Evolutionary conservation across 2,888 invertebrate genomes (phyloP).

Genomic region (Lepeophtheirus nordmannii): DNA sequence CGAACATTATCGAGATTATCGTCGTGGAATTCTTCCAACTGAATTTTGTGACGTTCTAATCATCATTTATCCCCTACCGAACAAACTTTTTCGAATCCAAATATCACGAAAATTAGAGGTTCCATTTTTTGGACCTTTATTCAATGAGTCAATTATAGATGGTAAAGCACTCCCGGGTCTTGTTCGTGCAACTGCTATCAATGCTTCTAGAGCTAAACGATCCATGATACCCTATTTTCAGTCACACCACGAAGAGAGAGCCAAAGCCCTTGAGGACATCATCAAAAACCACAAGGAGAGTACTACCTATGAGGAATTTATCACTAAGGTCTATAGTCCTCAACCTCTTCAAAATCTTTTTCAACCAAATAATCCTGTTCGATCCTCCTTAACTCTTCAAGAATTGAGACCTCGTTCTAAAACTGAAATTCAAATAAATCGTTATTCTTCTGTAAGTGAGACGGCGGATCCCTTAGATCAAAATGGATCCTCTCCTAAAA

Average conservation of each 20-base stretch:
- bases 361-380: background rate
- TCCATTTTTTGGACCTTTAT: constrained; percentile 86
- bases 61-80: constrained; percentile 74
- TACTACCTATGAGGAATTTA: constrained; percentile 77
- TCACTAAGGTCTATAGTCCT: constrained; percentile 38
- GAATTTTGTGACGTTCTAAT: constrained; percentile 98
- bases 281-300: constrained; percentile 68
- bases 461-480: constrained; percentile 31
- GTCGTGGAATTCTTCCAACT: constrained; percentile 89
- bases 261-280: constrained; percentile 65
- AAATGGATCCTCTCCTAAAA: constrained; percentile 49
- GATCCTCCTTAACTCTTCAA: background rate
- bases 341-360: constrained; percentile 26
- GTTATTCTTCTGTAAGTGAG: constrained; percentile 29
- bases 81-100: constrained; percentile 69
- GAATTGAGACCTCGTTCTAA: constrained; percentile 27
- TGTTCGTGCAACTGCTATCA: constrained; percentile 72
- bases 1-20: constrained; percentile 85
- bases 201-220: constrained; percentile 79
- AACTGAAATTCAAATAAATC: constrained; percentile 26
- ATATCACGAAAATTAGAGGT: constrained; percentile 68
- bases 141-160: constrained; percentile 72
- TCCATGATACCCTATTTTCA: constrained; percentile 75
- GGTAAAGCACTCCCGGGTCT: constrained; percentile 59
- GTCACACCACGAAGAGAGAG: constrained; percentile 82